Conservation (phyloP, 2,113 vertebrate species). For the Coregonus clupeaformis region DNA sequence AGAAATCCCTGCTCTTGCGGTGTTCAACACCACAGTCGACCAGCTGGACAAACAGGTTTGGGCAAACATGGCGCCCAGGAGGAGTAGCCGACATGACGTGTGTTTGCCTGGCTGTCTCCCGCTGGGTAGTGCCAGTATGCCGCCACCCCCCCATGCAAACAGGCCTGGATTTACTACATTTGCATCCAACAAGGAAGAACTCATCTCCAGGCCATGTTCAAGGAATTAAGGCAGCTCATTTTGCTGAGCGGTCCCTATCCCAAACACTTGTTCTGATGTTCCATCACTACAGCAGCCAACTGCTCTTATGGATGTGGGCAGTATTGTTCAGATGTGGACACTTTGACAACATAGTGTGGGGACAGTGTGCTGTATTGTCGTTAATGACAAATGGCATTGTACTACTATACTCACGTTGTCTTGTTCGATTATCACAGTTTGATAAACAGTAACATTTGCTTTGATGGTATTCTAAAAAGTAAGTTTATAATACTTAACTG, state of each 20-base stretch:
- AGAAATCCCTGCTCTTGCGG: constrained; percentile 28
- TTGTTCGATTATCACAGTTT: too few relatives aligned
- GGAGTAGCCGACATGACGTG: constrained; percentile 22
- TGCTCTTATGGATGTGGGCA: background rate
- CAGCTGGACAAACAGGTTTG: constrained; percentile 74
- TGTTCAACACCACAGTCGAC: constrained; percentile 24
- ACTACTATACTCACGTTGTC: too few relatives aligned
- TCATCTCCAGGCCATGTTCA: constrained; percentile 60
- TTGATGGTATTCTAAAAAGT: too few relatives aligned
- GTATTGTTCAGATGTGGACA: background rate
- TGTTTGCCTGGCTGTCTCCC: constrained; percentile 54
- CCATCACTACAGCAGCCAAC: constrained; percentile 6
- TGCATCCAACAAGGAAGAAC: constrained; percentile 43
- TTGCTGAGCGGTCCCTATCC: constrained; percentile 12
- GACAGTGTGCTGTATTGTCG: too few relatives aligned
- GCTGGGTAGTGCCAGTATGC: constrained; percentile 44
- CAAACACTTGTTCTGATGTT: constrained; percentile 56
- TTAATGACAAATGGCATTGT: too few relatives aligned
- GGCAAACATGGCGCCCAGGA: constrained; percentile 52
- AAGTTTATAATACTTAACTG: too few relatives aligned
- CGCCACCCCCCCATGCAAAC: constrained; percentile 50
- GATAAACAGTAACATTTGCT: too few relatives aligned
- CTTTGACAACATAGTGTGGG: background rate
- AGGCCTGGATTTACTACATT: constrained; percentile 52
- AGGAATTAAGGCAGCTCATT: constrained; percentile 35